Evolutionary conservation across 2,797 vertebrate species (phyloP).

Genomic region (Nyctibius grandis): DNA sequence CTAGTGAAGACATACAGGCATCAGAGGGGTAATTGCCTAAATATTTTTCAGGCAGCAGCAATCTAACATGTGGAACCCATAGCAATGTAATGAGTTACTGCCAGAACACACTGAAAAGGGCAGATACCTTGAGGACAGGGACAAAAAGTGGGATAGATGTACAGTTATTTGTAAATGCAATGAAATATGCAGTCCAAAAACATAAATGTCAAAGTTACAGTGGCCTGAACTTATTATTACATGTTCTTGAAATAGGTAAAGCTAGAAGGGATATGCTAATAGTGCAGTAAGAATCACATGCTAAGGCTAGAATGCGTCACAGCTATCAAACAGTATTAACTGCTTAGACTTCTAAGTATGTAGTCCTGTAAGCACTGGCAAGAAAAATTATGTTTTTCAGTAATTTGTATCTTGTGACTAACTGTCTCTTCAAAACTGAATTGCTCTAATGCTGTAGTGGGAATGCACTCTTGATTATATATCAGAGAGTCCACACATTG

Average conservation of each 20-base stretch:
- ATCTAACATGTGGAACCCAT: neutral
- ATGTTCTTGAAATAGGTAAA: neutral
- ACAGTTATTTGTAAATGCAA: neutral
- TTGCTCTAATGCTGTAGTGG: neutral
- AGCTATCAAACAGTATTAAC: neutral
- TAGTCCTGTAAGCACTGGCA: neutral
- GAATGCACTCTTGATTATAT: neutral
- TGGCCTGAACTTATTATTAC: neutral
- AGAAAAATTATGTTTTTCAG: neutral
- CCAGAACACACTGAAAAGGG: neutral
- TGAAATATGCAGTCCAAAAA: neutral
- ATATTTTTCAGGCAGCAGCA: neutral
- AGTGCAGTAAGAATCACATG: neutral
- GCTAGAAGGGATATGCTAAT: neutral
- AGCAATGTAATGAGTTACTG: neutral
- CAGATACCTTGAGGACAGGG: neutral
- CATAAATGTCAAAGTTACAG: neutral
- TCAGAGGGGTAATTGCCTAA: neutral
- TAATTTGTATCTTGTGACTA: neutral
- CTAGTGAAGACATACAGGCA: neutral
- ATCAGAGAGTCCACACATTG: neutral
- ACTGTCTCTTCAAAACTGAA: neutral
- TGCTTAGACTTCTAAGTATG: neutral
- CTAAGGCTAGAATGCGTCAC: neutral
- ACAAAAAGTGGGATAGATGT: neutral